Evolutionary conservation across 2,888 invertebrate species (phyloP).

Genomic region (Gasteruption jaculator): DNA sequence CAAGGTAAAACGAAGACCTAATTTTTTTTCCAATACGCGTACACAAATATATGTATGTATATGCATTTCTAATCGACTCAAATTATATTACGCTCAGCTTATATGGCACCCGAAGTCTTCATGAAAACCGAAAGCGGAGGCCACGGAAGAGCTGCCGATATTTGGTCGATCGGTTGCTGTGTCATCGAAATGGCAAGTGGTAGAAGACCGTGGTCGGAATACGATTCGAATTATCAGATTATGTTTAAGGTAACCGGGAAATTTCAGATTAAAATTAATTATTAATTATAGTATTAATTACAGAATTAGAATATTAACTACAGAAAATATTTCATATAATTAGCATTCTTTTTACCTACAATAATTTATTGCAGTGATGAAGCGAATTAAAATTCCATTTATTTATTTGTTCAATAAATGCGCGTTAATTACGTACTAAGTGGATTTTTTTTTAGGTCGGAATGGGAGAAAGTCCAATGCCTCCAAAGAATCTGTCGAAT

Average conservation of each 20-base stretch:
- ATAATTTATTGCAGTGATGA: no score
- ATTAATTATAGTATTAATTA: no score
- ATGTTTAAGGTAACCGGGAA: constrained; percentile 67
- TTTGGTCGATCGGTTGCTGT: constrained; percentile 95
- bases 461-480: constrained; percentile 79
- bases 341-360: no score
- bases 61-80: not conserved
- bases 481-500: constrained; percentile 70
- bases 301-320: no score
- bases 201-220: constrained; percentile 90
- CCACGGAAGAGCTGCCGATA: constrained; percentile 89
- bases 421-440: no score
- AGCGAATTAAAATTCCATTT: no score
- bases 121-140: constrained; percentile 74
- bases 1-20: no score
- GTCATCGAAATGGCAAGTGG: constrained; percentile 94
- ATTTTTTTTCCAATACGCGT: no score
- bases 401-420: no score
- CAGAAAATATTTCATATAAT: no score
- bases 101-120: constrained; percentile 96
- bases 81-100: constrained; percentile 59
- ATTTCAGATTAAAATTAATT: no score
- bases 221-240: constrained; percentile 90
- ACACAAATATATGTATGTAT: constrained; percentile 5
- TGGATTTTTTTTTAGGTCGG: constrained; percentile 69